Evolutionary conservation across 2,888 invertebrate genomes (phyloP).

Genomic region (Beris morrisii): DNA sequence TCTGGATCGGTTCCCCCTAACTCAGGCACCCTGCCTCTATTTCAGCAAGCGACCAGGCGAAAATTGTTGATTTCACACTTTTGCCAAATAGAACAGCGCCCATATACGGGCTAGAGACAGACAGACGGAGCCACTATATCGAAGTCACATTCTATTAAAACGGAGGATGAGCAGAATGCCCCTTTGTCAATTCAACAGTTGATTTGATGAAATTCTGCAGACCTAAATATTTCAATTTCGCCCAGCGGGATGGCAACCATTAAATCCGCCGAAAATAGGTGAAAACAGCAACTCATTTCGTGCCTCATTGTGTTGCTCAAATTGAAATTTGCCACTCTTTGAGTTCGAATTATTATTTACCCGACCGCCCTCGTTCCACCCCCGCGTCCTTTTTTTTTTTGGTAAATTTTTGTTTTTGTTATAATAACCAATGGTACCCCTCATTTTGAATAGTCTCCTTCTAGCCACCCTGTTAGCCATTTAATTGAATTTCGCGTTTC

Average conservation of each 20-base stretch:
- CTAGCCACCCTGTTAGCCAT: slow-evolving; percentile 14
- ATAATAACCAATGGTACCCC: neutral
- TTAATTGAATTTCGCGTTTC: slow-evolving; percentile 27
- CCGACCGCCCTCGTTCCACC: too few relatives aligned
- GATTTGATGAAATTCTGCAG: slow-evolving; percentile 26
- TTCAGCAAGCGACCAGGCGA: slow-evolving; percentile 10
- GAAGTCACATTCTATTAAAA: too few relatives aligned
- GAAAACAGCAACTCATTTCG: slow-evolving; percentile 21
- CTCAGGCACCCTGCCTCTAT: slow-evolving; percentile 8
- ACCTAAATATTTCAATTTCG: slow-evolving; percentile 17
- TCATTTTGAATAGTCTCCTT: neutral
- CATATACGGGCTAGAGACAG: neutral
- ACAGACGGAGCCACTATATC: neutral
- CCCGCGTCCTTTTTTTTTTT: too few relatives aligned
- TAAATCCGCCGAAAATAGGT: neutral
- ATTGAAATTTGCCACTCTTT: slow-evolving; percentile 3
- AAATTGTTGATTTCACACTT: slow-evolving; percentile 37
- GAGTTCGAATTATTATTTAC: neutral
- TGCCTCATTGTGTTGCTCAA: slow-evolving; percentile 10
- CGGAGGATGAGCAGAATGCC: slow-evolving; percentile 11
- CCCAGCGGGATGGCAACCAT: neutral
- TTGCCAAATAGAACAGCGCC: slow-evolving; percentile 6
- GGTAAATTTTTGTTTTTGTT: neutral
- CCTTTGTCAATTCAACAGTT: slow-evolving; percentile 31
- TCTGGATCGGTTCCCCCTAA: slow-evolving; percentile 26